Conservation (phyloP, 2,888 invertebrate genomes). For the Phorcus lineatus region DNA sequence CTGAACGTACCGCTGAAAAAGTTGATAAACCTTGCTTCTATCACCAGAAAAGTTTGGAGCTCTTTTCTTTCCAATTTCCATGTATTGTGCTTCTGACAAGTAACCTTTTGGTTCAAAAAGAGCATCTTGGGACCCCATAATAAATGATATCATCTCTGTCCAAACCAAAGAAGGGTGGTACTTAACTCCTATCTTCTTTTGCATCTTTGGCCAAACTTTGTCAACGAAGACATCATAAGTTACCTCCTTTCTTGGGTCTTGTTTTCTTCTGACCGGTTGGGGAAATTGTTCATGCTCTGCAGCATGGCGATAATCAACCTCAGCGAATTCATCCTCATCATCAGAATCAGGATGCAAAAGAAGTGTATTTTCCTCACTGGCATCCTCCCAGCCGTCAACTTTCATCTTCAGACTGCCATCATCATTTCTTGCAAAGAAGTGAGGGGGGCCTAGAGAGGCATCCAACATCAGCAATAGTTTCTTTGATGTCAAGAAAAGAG, state of each 20-base stretch:
- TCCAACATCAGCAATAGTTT: conserved; percentile 67
- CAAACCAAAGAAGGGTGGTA: conserved; percentile 67
- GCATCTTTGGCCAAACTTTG: conserved; percentile 62
- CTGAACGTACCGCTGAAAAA: conserved; percentile 52
- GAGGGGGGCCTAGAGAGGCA: conserved; percentile 57
- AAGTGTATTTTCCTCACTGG: conserved; percentile 17
- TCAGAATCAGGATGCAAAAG: conserved; percentile 34
- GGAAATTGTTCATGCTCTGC: not conserved
- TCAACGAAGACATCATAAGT: conserved; percentile 65
- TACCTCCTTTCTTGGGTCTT: conserved; percentile 60
- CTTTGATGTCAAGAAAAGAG: conserved; percentile 65
- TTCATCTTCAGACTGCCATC: conserved; percentile 45
- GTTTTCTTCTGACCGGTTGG: conserved; percentile 29
- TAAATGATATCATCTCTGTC: conserved; percentile 71
- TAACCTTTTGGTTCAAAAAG: conserved; percentile 45
- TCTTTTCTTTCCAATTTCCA: conserved; percentile 54
- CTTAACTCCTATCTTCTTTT: conserved; percentile 36
- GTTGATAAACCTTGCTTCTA: conserved; percentile 48
- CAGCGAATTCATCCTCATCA: conserved; percentile 45
- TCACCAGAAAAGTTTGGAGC: conserved; percentile 60
- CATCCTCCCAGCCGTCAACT: conserved; percentile 42
- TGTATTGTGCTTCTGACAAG: conserved; percentile 49
- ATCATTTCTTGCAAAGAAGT: conserved; percentile 64
- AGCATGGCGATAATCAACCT: conserved; percentile 11
- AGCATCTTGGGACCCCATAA: conserved; percentile 63